phyloP scores from a whole-genome alignment of 1,140 invertebrate species.

The Brachionus sp. region DNA sequence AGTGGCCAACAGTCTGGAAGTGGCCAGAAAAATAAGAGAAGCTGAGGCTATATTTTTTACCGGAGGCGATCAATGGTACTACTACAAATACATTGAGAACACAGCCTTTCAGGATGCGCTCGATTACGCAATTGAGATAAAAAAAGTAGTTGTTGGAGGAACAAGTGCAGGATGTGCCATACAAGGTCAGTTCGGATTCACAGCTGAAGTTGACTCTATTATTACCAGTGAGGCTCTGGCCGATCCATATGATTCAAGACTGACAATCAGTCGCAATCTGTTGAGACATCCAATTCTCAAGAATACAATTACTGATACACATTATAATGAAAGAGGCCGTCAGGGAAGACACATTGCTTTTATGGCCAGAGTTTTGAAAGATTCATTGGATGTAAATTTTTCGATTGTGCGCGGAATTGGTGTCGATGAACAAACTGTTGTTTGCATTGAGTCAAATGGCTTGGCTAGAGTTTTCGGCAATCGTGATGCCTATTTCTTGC shows the following conservation, averaged over 20 bases:
- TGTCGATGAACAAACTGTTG: conserved; percentile 39
- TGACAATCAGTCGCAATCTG: background rate
- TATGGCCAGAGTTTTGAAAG: background rate
- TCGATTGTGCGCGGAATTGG: conserved; percentile 30
- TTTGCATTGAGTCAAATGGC: conserved; percentile 44
- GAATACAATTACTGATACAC: conserved; percentile 42
- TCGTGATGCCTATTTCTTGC: background rate
- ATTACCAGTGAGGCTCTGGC: conserved; percentile 6
- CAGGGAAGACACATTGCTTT: conserved; percentile 34
- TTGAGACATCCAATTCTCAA: background rate
- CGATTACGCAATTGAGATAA: background rate
- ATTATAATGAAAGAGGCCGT: conserved; percentile 19
- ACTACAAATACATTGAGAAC: background rate
- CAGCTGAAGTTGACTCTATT: conserved; percentile 16
- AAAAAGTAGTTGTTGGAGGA: conserved; percentile 21
- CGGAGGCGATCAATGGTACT: conserved; percentile 35
- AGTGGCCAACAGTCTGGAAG: background rate
- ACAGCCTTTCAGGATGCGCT: conserved; percentile 14
- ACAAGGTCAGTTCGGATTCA: conserved; percentile 11
- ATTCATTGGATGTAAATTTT: background rate
- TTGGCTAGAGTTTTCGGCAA: conserved; percentile 9
- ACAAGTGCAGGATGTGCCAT: conserved; percentile 45
- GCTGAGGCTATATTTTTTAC: conserved; percentile 34
- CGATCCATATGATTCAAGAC: background rate
- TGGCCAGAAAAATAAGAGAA: background rate